Evolutionary conservation across 1,140 invertebrate genomes (phyloP), one percentile per base, ranked within the genome.

Genomic region (Lepidotrigona ventralis): DNA sequence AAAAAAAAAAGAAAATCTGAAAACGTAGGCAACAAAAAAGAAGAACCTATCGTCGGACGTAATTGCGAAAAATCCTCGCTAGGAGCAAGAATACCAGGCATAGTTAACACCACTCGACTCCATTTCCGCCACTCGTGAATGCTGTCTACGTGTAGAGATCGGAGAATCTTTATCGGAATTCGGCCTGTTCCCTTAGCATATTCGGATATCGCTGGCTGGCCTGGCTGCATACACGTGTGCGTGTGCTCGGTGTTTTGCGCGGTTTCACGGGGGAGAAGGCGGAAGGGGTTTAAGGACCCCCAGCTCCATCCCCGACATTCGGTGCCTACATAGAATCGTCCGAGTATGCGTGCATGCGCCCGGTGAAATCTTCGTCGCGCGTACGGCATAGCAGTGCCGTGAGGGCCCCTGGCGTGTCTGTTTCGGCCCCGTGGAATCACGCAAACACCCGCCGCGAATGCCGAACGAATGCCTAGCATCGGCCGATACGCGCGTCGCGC

Each of bases 141-240:
- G 56, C 58, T 11, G 29, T 46, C 71, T 64, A 17, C n/a, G 46
- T 33, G 33, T 26, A 29, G 23, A 56, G 21, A 56, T 23, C 51
- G 51, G 51, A 2, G 76, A 69, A 78, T 56, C 76, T 78, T 78
- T 69, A 78, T 78, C 64, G 51, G 64, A 78, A 78, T 78, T 53
- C 74, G 17, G 56, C 84, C 90, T 89, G 72, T 84, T 82, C 85
- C 85, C 83, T 83, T 87, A 88, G 84, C 87, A 89, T 87, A 90
- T 91, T 88, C 90, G 86, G 90, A 91, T 46, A 46, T 46, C 39
- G 39, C 39, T 46, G 39, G 39, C 33, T 39, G 33, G 33, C 33
- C 2, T 39, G 33, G 33, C n/a, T 39, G 8, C 39, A 6, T 46
- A 46, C 39, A 8, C 8, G 39, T 46, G 39, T 46, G 58, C 63